Evolutionary conservation across 2,888 invertebrate genomes (phyloP), one percentile per base, ranked within the genome.

Genomic region (Adelphocoris suturalis): DNA sequence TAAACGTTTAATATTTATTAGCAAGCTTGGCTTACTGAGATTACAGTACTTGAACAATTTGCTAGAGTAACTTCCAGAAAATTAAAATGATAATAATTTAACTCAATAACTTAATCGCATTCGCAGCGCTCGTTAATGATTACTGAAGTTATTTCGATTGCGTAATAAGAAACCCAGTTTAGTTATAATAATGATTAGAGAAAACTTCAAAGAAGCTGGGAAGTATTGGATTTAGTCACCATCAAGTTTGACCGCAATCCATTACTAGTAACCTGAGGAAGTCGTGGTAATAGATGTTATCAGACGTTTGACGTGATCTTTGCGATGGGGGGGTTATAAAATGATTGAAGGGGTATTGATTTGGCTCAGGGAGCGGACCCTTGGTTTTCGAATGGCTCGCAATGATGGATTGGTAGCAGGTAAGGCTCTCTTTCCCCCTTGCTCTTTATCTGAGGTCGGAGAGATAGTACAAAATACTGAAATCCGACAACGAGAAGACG

Each of bases 291-390:
- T 68, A 68, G 68, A 68, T 68, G 16, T 37, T 52, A 68, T 68
- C 68, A 27, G 57, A 7, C n/a, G 19, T 23, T 68, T 68, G 68
- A 81, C 46, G 47, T 23, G 87, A 23, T 57, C 28, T 48, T 78
- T 27, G 57, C 9, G 68, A 19, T 9, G 68, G 27, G 68, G 27
- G 68, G 68, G 23, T 19, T 68, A 23, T 37, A 68, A 47, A 80
- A 47, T 80, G 78, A 80, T 80, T 80, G 78, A 80, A 76, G 78
- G 78, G 78, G 47, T 80, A 80, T 80, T 80, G 78, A 80, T 80
- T 80, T 28, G 78, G 46, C 47, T 80, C 78, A 11, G n/a, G n/a
- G 46, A 47, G 13, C 19, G 78, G 28, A 78, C 78, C 19, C 23
- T 3, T 7, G 68, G 16, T 57, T 57, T 37, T 57, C 19, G 57